Base-by-base conservation (phyloP, 2,888 invertebrate species). In the Brassicogethes aeneus region DNA sequence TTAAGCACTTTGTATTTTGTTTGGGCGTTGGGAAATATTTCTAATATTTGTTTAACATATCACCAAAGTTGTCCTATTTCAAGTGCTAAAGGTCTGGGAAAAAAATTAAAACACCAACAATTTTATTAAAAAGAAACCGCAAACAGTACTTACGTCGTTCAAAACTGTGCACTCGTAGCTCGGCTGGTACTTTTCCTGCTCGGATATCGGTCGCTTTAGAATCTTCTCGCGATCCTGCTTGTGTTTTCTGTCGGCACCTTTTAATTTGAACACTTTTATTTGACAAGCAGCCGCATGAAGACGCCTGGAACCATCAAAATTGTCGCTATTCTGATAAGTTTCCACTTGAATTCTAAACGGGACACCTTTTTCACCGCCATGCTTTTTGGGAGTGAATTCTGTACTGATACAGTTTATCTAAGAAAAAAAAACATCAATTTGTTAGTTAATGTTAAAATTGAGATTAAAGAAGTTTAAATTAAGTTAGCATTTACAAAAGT, bases 311-410 rank as follows among this genome's bases (percentile, higher is more conserved):
- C 62, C 47, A 45, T 65, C 65, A n/a, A 43, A 61, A 55, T 60
- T 68, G 13, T 77, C 75, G 14, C 70, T 70, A 2, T 80, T 78
- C 16, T 84, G 70, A 57, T 78, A 85, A 0, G 94, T 94, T 71
- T 95, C 95, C 51, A 96, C 86, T 70, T 94, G 93, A 48, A 95
- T 84, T 36, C 95, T 80, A 71, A 96, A 96, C 0, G 95, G 95
- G 0, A 96, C 95, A 0, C 96, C 96, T 62, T 96, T 96, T 69
- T 96, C 96, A 1, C 96, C 96, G 36, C 96, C 96, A 67, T 96
- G 95, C 61, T 95, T 95, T 66, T 94, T 95, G 0, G 93, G 90
- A 0, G 96, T 96, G 65, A 96, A 96, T 70, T 96, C 96, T 0
- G 96, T 96, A 46, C 94, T 94, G 58, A 96, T 96, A 67, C 94